Evolutionary conservation across 2,797 vertebrate genomes (phyloP).

Genomic region (Notamacropus eugenii): DNA sequence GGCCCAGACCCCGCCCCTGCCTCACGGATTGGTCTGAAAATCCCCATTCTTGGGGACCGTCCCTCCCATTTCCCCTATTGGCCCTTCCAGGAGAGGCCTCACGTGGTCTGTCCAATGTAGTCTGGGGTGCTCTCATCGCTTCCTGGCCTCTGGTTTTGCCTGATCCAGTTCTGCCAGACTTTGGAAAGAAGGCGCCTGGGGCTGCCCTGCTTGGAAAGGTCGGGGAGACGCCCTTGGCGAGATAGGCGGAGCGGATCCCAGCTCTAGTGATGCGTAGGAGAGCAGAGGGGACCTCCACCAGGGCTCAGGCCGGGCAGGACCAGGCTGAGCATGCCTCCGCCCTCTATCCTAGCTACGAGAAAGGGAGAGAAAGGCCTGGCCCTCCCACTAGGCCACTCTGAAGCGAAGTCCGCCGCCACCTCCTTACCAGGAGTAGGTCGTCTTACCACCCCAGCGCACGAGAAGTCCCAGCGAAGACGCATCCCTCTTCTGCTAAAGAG

Average conservation of each 20-base stretch:
- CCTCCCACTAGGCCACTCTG: background rate
- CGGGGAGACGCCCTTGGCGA: background rate
- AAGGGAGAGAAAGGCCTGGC: background rate
- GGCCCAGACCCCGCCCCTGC: background rate
- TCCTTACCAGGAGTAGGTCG: background rate
- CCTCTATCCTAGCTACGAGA: background rate
- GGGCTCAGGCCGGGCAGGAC: background rate
- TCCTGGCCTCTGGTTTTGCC: background rate
- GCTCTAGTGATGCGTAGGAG: background rate
- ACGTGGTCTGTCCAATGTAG: background rate
- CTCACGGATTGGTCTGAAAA: conserved; percentile 20
- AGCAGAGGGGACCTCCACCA: background rate
- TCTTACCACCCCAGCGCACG: background rate
- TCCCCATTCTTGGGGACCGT: background rate
- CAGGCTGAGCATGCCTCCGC: background rate
- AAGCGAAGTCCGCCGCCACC: background rate
- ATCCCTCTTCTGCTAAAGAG: background rate
- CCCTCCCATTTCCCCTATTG: background rate
- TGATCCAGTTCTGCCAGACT: background rate
- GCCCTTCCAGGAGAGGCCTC: background rate
- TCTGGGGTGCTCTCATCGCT: background rate
- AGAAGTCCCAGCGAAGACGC: background rate
- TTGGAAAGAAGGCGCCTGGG: background rate
- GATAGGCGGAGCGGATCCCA: background rate
- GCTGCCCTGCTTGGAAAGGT: background rate